A percentile compares a stretch with the other conserved stretches of the same genome.
phyloP scores from a whole-genome alignment of 2,797 vertebrate species.

The Meda fulgida region DNA sequence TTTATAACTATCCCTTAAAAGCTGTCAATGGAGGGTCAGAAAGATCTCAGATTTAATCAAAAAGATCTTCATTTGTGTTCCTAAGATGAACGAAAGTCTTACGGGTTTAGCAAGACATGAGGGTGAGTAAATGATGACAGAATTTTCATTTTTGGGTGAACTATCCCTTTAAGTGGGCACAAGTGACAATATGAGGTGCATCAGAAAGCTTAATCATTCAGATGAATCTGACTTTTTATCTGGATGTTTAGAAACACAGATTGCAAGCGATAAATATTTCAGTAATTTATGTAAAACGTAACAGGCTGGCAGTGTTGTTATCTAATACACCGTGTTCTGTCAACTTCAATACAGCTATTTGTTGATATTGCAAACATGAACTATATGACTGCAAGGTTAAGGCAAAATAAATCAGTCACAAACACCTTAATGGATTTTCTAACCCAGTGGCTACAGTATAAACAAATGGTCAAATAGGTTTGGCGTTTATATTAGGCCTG shows the following conservation, averaged over 20 bases:
- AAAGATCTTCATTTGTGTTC: no score
- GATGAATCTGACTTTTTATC: neutral
- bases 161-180: neutral
- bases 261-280: neutral
- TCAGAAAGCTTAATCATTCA: neutral
- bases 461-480: neutral
- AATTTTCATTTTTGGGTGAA: no score
- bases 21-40: no score
- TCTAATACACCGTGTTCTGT: neutral
- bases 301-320: neutral
- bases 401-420: neutral
- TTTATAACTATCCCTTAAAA: neutral
- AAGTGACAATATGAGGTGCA: neutral
- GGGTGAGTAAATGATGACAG: no score
- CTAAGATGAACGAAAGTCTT: no score
- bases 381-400: conserved; percentile 12
- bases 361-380: conserved; percentile 30
- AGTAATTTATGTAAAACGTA: neutral
- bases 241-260: conserved; percentile 4
- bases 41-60: no score
- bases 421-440: neutral
- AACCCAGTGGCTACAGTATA: neutral
- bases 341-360: conserved; percentile 12
- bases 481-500: neutral
- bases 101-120: no score